Evolutionary conservation across 2,113 vertebrate genomes (phyloP).

Genomic region (Probosciger aterrimus): DNA sequence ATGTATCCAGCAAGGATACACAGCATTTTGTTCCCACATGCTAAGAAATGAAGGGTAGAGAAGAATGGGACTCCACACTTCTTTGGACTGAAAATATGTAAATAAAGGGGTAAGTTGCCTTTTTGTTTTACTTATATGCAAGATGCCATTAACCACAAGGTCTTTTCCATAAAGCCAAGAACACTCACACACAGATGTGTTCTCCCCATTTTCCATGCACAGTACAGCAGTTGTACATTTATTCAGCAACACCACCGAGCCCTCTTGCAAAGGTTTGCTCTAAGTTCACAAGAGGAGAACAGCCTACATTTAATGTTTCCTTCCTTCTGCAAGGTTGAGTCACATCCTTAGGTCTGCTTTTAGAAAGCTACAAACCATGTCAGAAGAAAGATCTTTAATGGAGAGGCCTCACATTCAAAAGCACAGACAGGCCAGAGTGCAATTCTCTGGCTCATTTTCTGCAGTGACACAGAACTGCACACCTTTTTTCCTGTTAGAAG

Average conservation of each 20-base stretch:
- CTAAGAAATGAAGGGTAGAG: not conserved
- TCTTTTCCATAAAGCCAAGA: not conserved
- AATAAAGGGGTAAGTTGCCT: not conserved
- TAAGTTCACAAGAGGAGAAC: slow-evolving; percentile 14
- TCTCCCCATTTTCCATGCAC: not conserved
- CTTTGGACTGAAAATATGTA: not conserved
- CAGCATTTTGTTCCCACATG: not conserved
- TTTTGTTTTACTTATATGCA: not conserved
- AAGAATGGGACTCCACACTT: not conserved
- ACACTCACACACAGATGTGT: accelerated
- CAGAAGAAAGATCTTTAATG: not conserved
- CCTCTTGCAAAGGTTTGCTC: not conserved
- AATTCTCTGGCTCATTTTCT: not conserved
- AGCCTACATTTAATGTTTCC: slow-evolving; percentile 53
- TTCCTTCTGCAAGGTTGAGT: slow-evolving; percentile 66
- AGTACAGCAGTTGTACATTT: not conserved
- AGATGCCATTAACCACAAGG: not conserved
- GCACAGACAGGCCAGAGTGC: not conserved
- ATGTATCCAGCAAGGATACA: not conserved
- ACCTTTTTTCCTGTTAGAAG: not conserved
- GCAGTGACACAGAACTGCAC: not conserved
- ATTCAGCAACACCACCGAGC: not conserved
- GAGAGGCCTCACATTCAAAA: not conserved
- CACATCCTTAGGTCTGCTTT: slow-evolving; percentile 57
- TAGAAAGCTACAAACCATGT: slow-evolving; percentile 10